These are phyloP conservation scores for Platypus cylindrus DNA, from an alignment of 2,888 invertebrate genomes.

Conservation along the genomic window DNA sequence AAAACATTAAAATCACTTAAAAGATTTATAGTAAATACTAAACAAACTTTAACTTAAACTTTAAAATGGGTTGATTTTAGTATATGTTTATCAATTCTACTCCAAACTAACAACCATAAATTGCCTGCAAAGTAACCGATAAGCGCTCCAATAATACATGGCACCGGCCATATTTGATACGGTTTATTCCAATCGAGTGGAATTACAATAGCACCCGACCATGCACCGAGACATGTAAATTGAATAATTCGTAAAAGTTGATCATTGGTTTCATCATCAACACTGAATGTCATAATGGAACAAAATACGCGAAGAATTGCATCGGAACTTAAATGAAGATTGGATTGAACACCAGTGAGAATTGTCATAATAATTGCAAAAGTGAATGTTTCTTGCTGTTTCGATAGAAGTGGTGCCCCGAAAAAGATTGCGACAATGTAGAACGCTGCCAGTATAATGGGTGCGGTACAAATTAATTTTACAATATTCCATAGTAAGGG, in stretches of 20 bases:
- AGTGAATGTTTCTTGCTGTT: conserved; percentile 55
- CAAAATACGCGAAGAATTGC: conserved; percentile 42
- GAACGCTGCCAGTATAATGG: conserved; percentile 40
- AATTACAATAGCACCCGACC: conserved; percentile 74
- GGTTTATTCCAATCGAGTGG: conserved; percentile 85
- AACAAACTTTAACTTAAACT: too few species aligned
- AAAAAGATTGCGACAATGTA: conserved; percentile 51
- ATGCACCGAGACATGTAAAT: conserved; percentile 58
- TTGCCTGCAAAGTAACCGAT: conserved; percentile 40
- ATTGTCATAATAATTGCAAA: conserved; percentile 48
- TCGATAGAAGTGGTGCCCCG: conserved; percentile 51
- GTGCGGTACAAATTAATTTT: conserved; percentile 35
- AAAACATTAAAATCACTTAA: not conserved
- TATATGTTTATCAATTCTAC: too few species aligned
- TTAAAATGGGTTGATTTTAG: too few species aligned
- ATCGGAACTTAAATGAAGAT: conserved; percentile 49
- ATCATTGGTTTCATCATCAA: conserved; percentile 38
- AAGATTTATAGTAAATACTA: too few species aligned
- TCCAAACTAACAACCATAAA: conserved; percentile 11
- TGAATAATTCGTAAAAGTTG: conserved; percentile 46
- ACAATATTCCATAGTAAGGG: conserved; percentile 15
- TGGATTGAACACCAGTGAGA: conserved; percentile 49
- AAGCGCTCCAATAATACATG: conserved; percentile 56
- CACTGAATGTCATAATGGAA: conserved; percentile 39
- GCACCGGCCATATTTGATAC: conserved; percentile 75